A percentile compares a stretch with the other conserved stretches of the same genome.
Conservation (phyloP, 2,113 vertebrate species). For the Sigmodon hispidus region DNA sequence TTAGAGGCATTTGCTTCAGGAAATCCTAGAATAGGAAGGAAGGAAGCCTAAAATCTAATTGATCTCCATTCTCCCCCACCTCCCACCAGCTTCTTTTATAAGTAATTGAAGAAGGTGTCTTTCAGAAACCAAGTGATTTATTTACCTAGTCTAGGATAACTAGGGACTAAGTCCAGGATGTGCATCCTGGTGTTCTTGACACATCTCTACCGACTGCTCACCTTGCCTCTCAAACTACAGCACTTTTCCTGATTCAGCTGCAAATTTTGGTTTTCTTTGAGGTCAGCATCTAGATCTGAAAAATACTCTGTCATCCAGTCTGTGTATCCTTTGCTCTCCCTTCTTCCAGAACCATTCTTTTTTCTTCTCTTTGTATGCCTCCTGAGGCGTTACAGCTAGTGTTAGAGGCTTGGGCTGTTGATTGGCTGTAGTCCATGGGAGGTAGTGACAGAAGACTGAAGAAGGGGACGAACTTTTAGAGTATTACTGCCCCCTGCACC, state of each 20-base stretch:
- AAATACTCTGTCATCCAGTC: not conserved
- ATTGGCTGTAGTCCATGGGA: constrained; percentile 3
- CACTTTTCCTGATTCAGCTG: constrained; percentile 7
- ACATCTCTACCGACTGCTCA: not conserved
- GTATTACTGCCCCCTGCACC: not conserved
- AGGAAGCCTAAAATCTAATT: constrained; percentile 42
- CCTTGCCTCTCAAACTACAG: not conserved
- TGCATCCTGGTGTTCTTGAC: not conserved
- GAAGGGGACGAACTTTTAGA: not conserved
- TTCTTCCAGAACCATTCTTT: constrained; percentile 6
- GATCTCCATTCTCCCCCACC: not conserved
- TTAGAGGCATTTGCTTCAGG: constrained; percentile 11
- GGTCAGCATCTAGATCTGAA: constrained; percentile 33
- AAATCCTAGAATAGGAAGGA: constrained; percentile 39
- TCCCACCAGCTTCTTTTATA: not conserved
- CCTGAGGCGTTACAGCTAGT: not conserved
- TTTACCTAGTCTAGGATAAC: not conserved
- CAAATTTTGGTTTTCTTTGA: constrained; percentile 36
- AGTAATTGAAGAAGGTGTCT: not conserved
- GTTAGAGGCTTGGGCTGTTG: not conserved
- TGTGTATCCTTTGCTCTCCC: not conserved
- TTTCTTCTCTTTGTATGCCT: not conserved
- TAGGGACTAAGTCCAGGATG: not conserved
- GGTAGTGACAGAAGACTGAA: not conserved
- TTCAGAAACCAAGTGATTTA: not conserved